Base-by-base conservation (phyloP, 2,797 vertebrate genomes). In the Rhabdomys pumilio region DNA sequence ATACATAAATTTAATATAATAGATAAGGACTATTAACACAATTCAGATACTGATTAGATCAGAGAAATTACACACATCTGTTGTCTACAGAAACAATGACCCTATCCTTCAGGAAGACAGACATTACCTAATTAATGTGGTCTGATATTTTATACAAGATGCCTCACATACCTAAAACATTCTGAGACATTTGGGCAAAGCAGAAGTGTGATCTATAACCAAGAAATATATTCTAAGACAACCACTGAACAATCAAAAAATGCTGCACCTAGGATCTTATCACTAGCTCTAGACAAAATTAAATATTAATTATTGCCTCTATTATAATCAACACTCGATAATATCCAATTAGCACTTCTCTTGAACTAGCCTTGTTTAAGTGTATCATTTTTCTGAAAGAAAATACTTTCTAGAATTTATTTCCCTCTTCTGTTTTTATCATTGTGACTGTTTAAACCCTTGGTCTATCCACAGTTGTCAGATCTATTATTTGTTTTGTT, bases 1-100 rank as follows among this genome's bases (percentile, higher is more conserved):
- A 90, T 73, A 82, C 50, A 63, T 65, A 76, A 77, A 94, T 82
- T 83, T 79, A 87, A 92, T 80, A 50, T 69, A 47, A 50, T 92
- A 44, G 20, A 82, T 47, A 82, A 69, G 20, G n/a, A 57, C 53
- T 38, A 76, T 86, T 77, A 92, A 47, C 53, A 29, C 63, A 79
- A 55, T 7, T 50, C 57, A 69, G 53, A 20, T 65, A 31, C 22
- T 63, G 26, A 77, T 81, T 47, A n/a, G 9, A 55, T 61, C 50
- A 91, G 55, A 86, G 41, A 69, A 31, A 91, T 80, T 13, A 69
- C 12, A 69, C 22, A 7, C 6, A 31, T 22, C 55, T 59, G 31
- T 57, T 59, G 47, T 34, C 1, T 81, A 86, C 24, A 86, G 8
- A 86, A 86, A 81, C 67, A 44, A 31, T 14, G 34, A 12, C 1